Percentiles rank a stretch among this genome's conserved stretches.
Evolutionary conservation across 2,113 vertebrate species (phyloP).

Genomic region (Microcebus ravelobensis): DNA sequence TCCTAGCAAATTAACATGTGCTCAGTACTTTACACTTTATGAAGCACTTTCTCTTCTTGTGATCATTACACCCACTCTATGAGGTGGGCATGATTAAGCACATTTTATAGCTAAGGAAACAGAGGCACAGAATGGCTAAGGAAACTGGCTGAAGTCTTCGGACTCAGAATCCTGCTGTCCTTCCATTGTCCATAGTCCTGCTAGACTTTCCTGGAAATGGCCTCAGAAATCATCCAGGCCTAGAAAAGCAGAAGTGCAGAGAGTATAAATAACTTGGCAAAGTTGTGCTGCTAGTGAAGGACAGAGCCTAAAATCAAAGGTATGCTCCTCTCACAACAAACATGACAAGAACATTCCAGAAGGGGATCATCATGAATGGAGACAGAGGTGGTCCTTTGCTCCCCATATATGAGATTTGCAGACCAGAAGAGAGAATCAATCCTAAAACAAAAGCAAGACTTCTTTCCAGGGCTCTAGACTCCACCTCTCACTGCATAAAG

Average conservation of each 20-base stretch:
- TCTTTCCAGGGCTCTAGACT: not conserved
- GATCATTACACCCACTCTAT: not conserved
- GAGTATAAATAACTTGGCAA: not conserved
- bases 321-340: not conserved
- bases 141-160: not conserved
- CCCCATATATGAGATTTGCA: not conserved
- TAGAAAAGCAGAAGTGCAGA: not conserved
- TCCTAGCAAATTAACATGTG: not conserved
- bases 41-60: not conserved
- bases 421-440: not conserved
- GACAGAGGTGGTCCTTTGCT: not conserved
- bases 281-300: not conserved
- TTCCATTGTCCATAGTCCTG: not conserved
- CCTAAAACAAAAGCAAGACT: slow-evolving; percentile 4
- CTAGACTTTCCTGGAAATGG: not conserved
- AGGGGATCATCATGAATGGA: not conserved
- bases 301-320: not conserved
- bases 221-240: not conserved
- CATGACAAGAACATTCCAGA: not conserved
- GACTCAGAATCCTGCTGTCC: not conserved
- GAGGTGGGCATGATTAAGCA: not conserved
- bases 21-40: not conserved
- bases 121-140: not conserved
- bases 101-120: slow-evolving; percentile 5
- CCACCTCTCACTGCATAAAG: not conserved